Percentiles rank a stretch among this genome's conserved stretches.
Evolutionary conservation across 1,140 invertebrate genomes (phyloP).

Genomic region (Choristoneura fumiferana): DNA sequence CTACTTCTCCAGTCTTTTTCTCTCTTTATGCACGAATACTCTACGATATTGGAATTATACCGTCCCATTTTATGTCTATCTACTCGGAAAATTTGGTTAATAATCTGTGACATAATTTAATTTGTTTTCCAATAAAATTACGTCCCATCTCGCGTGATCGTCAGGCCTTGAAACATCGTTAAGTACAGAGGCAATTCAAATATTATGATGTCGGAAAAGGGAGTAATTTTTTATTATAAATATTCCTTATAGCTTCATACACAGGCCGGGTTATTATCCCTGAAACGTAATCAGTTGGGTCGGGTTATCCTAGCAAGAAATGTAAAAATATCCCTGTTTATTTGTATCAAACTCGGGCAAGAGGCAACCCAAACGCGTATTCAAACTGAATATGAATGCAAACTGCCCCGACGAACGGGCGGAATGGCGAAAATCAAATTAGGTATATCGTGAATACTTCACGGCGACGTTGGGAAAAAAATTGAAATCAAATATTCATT

Average conservation of each 20-base stretch:
- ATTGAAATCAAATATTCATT: constrained; percentile 79
- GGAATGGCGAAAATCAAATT: constrained; percentile 77
- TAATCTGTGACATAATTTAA: neutral
- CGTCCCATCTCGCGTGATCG: neutral
- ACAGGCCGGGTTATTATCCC: constrained; percentile 58
- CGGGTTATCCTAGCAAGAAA: constrained; percentile 65
- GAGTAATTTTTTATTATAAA: constrained; percentile 42
- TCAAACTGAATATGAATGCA: constrained; percentile 76
- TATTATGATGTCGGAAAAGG: constrained; percentile 21
- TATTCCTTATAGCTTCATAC: constrained; percentile 47
- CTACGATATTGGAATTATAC: neutral
- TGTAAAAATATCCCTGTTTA: constrained; percentile 76
- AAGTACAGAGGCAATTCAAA: constrained; percentile 22
- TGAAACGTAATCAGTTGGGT: constrained; percentile 72
- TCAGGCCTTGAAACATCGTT: neutral
- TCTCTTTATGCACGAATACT: neutral
- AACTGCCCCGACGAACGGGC: constrained; percentile 70
- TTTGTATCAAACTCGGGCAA: constrained; percentile 72
- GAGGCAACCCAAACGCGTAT: constrained; percentile 72
- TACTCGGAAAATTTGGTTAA: neutral
- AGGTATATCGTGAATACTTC: constrained; percentile 78
- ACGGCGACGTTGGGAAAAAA: constrained; percentile 76
- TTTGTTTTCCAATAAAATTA: neutral
- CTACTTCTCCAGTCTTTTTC: neutral
- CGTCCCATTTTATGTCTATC: neutral